Evolutionary conservation across 1,140 invertebrate species (phyloP).

Genomic region (Bombus cullumanus): DNA sequence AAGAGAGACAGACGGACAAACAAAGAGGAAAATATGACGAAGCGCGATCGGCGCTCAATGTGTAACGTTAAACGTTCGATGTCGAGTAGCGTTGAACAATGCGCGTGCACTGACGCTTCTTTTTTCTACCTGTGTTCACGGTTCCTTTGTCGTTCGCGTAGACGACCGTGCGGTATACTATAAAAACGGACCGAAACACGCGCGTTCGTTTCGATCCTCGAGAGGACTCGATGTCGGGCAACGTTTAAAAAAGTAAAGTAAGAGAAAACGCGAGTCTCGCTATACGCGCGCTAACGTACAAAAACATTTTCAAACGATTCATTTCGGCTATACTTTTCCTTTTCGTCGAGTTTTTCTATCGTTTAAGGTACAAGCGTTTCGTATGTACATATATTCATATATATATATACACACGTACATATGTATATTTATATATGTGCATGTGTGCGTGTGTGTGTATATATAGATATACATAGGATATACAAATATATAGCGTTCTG

Average conservation of each 20-base stretch:
- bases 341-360: slow-evolving; percentile 26
- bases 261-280: neutral
- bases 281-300: slow-evolving; percentile 18
- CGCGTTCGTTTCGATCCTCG: neutral
- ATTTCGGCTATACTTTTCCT: neutral
- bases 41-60: neutral
- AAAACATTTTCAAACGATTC: neutral
- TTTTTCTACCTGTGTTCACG: slow-evolving; percentile 38
- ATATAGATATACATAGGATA: neutral
- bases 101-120: slow-evolving; percentile 59
- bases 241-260: neutral
- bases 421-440: too few relatives aligned
- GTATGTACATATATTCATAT: neutral
- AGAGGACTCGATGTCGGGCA: neutral
- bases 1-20: neutral
- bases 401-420: too few relatives aligned
- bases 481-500: neutral
- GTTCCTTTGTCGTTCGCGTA: slow-evolving; percentile 16
- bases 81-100: slow-evolving; percentile 62
- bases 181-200: neutral
- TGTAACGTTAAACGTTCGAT: slow-evolving; percentile 54
- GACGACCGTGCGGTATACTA: neutral
- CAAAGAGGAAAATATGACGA: neutral
- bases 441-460: neutral
- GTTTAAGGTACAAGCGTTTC: slow-evolving; percentile 35